Percentiles rank a stretch among this genome's conserved stretches.
These are phyloP conservation scores for Drosophila antonietae DNA, from an alignment of 2,888 invertebrate species.

Conservation along the genomic window DNA sequence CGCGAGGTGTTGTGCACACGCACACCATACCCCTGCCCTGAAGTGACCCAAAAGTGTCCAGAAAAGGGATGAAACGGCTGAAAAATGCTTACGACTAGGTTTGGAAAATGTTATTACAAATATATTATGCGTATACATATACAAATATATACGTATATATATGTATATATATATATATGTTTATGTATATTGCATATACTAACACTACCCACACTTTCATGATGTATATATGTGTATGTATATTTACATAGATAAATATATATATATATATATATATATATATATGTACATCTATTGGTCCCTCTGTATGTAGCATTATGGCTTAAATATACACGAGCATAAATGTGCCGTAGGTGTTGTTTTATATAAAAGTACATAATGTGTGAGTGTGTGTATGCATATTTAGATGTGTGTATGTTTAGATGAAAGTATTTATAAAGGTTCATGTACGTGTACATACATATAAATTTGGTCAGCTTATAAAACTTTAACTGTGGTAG, in stretches of 20 bases:
- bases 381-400: conserved; percentile 21
- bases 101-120: conserved; percentile 78
- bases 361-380: conserved; percentile 42
- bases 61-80: conserved; percentile 77
- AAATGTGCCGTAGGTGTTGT: conserved; percentile 23
- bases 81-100: conserved; percentile 76
- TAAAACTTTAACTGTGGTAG: conserved; percentile 55
- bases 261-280: conserved; percentile 20
- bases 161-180: neutral
- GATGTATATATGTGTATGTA: conserved; percentile 22
- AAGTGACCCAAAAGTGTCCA: conserved; percentile 72
- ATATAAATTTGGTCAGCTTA: conserved; percentile 39
- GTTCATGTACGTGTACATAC: conserved; percentile 28
- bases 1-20: conserved; percentile 70
- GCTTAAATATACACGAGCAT: conserved; percentile 17
- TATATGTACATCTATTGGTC: conserved; percentile 14
- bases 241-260: neutral
- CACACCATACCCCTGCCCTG: conserved; percentile 23
- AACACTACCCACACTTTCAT: conserved; percentile 14
- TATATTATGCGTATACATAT: conserved; percentile 70
- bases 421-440: conserved; percentile 31
- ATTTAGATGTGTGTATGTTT: conserved; percentile 15
- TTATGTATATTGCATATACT: conserved; percentile 15
- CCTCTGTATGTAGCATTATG: conserved; percentile 17
- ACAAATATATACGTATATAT: conserved; percentile 16